These are phyloP conservation scores for Sapajus apella DNA, from an alignment of 2,113 vertebrate species.

Conservation along the genomic window DNA sequence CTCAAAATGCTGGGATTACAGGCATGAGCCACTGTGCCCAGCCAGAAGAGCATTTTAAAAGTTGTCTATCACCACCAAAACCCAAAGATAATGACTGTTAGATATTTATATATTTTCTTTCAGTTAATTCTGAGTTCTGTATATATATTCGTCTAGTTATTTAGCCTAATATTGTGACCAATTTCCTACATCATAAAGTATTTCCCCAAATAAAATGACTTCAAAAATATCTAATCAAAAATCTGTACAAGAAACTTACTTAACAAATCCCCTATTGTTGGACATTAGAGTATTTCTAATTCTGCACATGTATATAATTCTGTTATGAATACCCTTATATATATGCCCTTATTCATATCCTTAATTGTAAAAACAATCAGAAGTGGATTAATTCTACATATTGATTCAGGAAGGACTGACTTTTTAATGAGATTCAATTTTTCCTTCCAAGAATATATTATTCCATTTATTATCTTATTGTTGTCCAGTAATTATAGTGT, in stretches of 20 bases:
- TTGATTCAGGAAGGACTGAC: neutral
- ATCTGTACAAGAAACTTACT: neutral
- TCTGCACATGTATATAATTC: neutral
- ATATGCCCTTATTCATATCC: neutral
- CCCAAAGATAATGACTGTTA: neutral
- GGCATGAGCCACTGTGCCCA: too few relatives aligned
- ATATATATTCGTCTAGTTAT: neutral
- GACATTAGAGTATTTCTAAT: neutral
- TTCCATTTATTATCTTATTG: neutral
- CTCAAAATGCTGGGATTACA: too few relatives aligned
- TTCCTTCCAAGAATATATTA: neutral
- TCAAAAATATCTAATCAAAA: neutral
- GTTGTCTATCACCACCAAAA: neutral
- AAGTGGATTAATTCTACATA: neutral
- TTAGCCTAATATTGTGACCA: neutral
- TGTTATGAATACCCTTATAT: neutral
- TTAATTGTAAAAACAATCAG: neutral
- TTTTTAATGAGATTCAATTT: neutral
- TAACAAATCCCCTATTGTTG: neutral
- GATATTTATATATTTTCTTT: neutral
- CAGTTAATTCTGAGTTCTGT: neutral
- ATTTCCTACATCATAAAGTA: neutral
- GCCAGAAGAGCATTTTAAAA: neutral
- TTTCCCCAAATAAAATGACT: constrained; percentile 24
- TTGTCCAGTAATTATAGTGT: neutral